A percentile compares a stretch with the other conserved stretches of the same genome.
phyloP scores from a whole-genome alignment of 2,113 vertebrate genomes.

The Brachyhypopomus occidentalis region DNA sequence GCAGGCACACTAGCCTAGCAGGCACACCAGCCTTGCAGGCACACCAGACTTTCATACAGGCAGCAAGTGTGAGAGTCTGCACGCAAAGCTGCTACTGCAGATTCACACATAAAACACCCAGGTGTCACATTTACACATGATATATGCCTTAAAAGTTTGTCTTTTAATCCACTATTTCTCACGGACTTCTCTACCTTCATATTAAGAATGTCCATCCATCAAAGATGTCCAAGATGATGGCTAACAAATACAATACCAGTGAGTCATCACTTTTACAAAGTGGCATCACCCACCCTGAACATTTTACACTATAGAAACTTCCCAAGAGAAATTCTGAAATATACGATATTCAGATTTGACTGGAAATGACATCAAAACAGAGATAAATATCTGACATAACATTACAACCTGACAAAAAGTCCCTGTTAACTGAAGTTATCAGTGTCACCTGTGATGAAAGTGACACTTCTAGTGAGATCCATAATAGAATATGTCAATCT shows the following conservation, averaged over 20 bases:
- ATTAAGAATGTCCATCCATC: constrained; percentile 34
- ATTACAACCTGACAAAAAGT: no score
- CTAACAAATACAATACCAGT: constrained; percentile 17
- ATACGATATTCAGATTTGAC: no score
- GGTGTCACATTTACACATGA: constrained; percentile 35
- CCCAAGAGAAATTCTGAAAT: no score
- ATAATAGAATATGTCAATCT: no score
- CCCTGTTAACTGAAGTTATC: no score
- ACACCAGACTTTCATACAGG: background rate
- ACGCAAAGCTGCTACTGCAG: constrained; percentile 39
- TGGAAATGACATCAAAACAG: no score
- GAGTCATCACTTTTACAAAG: constrained; percentile 22
- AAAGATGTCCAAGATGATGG: constrained; percentile 26
- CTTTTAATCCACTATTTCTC: constrained; percentile 34
- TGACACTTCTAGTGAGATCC: no score
- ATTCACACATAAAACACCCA: constrained; percentile 30
- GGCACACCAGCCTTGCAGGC: constrained; percentile 16
- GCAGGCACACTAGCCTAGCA: background rate
- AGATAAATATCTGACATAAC: no score
- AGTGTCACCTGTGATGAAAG: no score
- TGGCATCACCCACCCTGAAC: background rate
- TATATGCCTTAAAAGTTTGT: constrained; percentile 29
- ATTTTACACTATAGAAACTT: background rate
- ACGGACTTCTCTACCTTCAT: constrained; percentile 35
- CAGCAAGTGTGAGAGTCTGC: constrained; percentile 19